A percentile compares a stretch with the other conserved stretches of the same genome.
phyloP scores from a whole-genome alignment of 2,888 invertebrate genomes.

The Morpho helenor region DNA sequence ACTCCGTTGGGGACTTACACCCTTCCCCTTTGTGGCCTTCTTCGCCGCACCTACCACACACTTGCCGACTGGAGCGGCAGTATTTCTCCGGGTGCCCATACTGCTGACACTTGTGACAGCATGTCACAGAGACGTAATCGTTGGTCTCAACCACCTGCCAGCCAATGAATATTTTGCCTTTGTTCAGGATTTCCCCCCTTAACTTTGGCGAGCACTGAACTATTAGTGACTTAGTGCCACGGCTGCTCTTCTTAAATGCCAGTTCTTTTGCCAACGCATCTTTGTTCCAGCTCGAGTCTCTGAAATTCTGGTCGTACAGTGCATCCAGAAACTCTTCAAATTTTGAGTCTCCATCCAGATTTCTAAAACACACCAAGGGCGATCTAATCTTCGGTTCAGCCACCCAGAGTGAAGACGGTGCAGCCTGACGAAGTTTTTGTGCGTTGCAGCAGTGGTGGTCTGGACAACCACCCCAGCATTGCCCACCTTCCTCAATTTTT shows the following conservation, averaged over 20 bases:
- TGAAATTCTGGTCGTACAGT: constrained; percentile 11
- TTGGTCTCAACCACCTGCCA: neutral
- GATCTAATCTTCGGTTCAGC: neutral
- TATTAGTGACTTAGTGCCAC: neutral
- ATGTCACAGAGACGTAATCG: constrained; percentile 22
- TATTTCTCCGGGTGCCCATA: constrained; percentile 37
- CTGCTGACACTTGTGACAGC: constrained; percentile 35
- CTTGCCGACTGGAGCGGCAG: constrained; percentile 27
- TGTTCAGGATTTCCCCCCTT: neutral
- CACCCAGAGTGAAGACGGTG: constrained; percentile 5
- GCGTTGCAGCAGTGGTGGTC: constrained; percentile 13
- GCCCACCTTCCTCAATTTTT: constrained; percentile 11
- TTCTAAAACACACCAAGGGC: constrained; percentile 1
- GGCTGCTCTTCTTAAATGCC: constrained; percentile 9
- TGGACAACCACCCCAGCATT: constrained; percentile 21
- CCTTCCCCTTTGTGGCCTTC: neutral
- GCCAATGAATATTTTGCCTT: neutral
- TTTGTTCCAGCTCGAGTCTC: neutral
- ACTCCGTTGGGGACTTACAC: neutral
- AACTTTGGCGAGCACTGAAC: constrained; percentile 18
- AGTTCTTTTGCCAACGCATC: neutral
- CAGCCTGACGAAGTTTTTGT: constrained; percentile 4
- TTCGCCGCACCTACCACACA: constrained; percentile 1
- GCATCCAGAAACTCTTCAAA: neutral
- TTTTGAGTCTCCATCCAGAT: neutral